phyloP scores from a whole-genome alignment of 2,888 invertebrate species.

The Himalopsyche japonica region DNA sequence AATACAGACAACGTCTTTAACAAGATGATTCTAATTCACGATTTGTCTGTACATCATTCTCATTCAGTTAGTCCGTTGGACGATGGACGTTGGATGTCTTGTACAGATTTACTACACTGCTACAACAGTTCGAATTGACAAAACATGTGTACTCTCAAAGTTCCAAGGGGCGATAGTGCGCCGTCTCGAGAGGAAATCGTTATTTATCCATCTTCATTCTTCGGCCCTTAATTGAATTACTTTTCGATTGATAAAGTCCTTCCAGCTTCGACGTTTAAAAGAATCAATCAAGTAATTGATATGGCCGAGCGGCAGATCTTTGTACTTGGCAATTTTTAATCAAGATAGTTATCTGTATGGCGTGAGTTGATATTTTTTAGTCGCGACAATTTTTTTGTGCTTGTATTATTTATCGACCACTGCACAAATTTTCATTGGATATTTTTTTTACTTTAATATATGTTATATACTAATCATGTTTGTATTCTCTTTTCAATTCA shows the following conservation, averaged over 20 bases:
- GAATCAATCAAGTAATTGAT: neutral
- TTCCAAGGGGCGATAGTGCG: neutral
- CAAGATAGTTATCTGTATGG: neutral
- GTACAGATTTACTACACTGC: conserved; percentile 22
- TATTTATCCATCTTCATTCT: conserved; percentile 31
- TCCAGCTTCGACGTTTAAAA: neutral
- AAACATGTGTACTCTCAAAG: conserved; percentile 35
- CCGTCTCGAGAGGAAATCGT: conserved; percentile 30
- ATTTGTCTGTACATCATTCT: neutral
- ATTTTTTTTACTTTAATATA: too few species aligned
- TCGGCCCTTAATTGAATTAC: conserved; percentile 35
- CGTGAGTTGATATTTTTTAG: neutral
- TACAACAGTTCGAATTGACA: conserved; percentile 30
- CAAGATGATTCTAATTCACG: neutral
- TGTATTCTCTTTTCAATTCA: too few species aligned
- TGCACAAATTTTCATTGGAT: too few species aligned
- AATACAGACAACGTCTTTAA: too few species aligned
- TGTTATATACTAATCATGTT: too few species aligned
- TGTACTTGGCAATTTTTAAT: neutral
- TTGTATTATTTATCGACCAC: too few species aligned
- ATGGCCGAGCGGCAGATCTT: neutral
- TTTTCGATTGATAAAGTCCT: conserved; percentile 27
- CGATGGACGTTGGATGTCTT: neutral
- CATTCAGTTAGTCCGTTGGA: neutral
- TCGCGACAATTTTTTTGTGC: neutral